Evolutionary conservation across 2,113 vertebrate species (phyloP).

Genomic region (Sporophila hypoxantha): DNA sequence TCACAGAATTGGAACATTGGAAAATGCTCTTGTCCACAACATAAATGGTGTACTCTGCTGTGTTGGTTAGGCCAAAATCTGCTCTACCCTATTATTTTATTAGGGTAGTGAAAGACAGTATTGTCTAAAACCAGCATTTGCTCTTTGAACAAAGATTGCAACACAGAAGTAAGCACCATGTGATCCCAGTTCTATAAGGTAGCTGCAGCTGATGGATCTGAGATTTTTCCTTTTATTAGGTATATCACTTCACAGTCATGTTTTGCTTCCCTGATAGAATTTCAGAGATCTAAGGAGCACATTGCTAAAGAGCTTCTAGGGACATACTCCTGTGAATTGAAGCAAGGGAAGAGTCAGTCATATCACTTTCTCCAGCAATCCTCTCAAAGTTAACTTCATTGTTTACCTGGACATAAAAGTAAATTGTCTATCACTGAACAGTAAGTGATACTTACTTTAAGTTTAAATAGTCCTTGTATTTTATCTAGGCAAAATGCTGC

Average conservation of each 20-base stretch:
- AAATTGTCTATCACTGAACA: background rate
- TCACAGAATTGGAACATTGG: background rate
- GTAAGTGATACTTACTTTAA: background rate
- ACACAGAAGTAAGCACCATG: background rate
- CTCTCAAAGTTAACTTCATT: background rate
- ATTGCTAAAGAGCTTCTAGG: background rate
- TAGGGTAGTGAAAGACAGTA: background rate
- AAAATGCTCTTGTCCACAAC: background rate
- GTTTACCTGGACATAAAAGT: background rate
- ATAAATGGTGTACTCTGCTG: background rate
- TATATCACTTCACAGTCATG: background rate
- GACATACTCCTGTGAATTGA: background rate
- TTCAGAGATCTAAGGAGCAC: background rate
- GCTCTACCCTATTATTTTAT: background rate
- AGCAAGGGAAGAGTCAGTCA: background rate
- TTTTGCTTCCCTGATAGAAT: background rate
- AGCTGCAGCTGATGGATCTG: background rate
- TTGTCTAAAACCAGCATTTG: background rate
- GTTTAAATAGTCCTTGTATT: background rate
- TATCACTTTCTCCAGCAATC: background rate
- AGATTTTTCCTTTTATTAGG: background rate
- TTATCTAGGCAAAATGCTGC: background rate
- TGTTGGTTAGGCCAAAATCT: background rate
- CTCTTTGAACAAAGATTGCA: background rate
- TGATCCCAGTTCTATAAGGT: background rate